A percentile compares a stretch with the other conserved stretches of the same genome.
phyloP scores from a whole-genome alignment of 2,113 vertebrate genomes.

The Nipponia nippon region DNA sequence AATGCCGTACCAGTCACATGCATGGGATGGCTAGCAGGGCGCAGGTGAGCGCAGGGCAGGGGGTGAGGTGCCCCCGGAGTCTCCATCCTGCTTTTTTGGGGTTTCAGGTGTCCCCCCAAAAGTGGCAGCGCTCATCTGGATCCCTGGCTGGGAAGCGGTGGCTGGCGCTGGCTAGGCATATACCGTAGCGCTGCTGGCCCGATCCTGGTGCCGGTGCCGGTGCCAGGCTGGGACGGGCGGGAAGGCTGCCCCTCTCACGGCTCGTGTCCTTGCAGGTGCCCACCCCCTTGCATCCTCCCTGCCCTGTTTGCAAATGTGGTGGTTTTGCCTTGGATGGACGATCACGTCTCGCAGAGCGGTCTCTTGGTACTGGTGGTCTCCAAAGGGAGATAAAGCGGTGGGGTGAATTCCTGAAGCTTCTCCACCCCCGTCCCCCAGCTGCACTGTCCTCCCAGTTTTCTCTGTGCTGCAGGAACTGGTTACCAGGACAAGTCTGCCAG shows the following conservation, averaged over 20 bases:
- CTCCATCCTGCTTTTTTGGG: background rate
- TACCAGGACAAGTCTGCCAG: background rate
- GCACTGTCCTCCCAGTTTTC: background rate
- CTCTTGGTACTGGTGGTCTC: background rate
- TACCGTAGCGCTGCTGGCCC: background rate
- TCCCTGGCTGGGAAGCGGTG: background rate
- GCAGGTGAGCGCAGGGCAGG: background rate
- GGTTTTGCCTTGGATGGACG: background rate
- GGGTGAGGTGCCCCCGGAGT: background rate
- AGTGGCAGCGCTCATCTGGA: background rate
- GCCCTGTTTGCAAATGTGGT: background rate
- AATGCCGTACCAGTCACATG: rapidly evolving
- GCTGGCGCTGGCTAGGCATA: background rate
- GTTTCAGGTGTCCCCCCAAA: background rate
- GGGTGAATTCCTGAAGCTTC: background rate
- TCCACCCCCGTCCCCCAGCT: rapidly evolving
- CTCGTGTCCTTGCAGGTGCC: background rate
- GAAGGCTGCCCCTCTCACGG: background rate
- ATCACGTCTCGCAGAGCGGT: background rate
- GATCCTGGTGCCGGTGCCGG: background rate
- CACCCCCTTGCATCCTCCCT: background rate
- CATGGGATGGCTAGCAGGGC: background rate
- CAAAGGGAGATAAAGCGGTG: background rate
- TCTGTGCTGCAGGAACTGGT: background rate
- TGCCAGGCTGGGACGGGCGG: background rate